Percentiles rank a stretch among this genome's conserved stretches.
Conservation (phyloP, 2,797 vertebrate genomes). For the Onychomys arenicola region DNA sequence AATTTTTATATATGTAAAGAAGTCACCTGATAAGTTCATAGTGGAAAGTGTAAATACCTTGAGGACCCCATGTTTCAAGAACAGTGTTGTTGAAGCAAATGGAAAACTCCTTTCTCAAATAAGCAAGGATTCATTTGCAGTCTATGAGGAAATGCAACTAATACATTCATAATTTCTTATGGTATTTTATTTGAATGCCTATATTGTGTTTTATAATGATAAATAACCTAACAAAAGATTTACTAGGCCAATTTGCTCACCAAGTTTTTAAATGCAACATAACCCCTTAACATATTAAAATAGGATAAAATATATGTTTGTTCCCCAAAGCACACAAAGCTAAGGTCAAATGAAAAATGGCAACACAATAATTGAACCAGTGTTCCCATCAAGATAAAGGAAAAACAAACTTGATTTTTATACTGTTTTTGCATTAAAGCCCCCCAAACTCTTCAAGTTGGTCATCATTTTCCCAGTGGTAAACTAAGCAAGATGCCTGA, state of each 20-base stretch:
- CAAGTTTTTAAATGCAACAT: constrained; percentile 59
- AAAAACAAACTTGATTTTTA: constrained; percentile 53
- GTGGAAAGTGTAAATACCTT: background rate
- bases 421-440: constrained; percentile 55
- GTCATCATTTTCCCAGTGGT: constrained; percentile 56
- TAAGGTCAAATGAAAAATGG: constrained; percentile 76
- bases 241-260: constrained; percentile 61
- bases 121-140: background rate
- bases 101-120: background rate
- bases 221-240: background rate
- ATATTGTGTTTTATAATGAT: background rate
- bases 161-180: background rate
- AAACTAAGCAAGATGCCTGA: constrained; percentile 65
- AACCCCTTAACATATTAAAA: constrained; percentile 75
- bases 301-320: constrained; percentile 61
- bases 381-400: constrained; percentile 65
- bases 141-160: background rate
- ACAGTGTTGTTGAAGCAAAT: background rate
- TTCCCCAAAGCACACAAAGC: background rate
- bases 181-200: background rate
- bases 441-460: constrained; percentile 33
- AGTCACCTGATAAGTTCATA: background rate
- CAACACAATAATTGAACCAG: constrained; percentile 41
- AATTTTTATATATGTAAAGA: background rate
- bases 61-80: background rate